Evolutionary conservation across 2,113 vertebrate genomes (phyloP).

Genomic region (Brachypodius melanocephalos): DNA sequence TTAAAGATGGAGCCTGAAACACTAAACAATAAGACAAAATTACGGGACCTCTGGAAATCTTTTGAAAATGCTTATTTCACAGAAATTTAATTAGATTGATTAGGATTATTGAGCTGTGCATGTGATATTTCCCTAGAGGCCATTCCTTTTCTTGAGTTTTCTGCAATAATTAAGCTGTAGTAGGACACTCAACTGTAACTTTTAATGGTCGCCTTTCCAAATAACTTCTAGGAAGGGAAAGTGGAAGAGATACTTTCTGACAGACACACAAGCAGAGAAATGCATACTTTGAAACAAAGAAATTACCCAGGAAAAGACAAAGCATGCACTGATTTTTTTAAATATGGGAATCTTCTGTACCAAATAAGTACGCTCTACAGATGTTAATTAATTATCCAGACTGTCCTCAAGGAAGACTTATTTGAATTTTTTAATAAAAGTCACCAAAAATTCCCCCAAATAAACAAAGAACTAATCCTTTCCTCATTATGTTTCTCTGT

Average conservation of each 20-base stretch:
- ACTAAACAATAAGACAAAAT: background rate
- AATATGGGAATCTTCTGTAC: background rate
- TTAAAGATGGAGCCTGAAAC: background rate
- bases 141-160: background rate
- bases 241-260: background rate
- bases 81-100: conserved; percentile 29
- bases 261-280: background rate
- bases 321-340: background rate
- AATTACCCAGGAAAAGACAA: background rate
- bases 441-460: background rate
- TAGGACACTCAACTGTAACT: background rate
- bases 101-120: background rate
- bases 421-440: background rate
- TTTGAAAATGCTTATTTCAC: conserved; percentile 8
- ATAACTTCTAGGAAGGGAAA: background rate
- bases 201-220: background rate
- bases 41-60: background rate
- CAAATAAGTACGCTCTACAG: background rate
- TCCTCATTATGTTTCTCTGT: background rate
- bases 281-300: background rate
- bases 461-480: background rate
- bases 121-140: background rate
- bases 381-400: background rate
- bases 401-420: background rate
- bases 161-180: background rate